phyloP scores from a whole-genome alignment of 2,113 vertebrate genomes.

The Lophochroa leadbeateri region DNA sequence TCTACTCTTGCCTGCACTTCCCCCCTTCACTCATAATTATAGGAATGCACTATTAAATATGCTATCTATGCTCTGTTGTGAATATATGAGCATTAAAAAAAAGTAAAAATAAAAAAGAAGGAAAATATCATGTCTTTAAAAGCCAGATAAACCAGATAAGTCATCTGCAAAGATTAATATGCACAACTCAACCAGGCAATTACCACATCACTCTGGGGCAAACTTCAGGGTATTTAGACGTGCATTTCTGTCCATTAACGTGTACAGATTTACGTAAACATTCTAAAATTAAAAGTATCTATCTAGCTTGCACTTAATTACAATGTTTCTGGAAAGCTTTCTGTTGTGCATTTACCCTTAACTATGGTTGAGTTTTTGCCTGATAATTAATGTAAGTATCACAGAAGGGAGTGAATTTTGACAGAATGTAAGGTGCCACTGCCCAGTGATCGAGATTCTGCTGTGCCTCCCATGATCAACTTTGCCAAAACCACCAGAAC shows the following conservation, averaged over 20 bases:
- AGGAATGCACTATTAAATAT: background rate
- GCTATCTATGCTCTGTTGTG: constrained; percentile 9
- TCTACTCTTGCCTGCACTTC: background rate
- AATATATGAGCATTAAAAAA: constrained; percentile 4
- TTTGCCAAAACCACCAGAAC: background rate
- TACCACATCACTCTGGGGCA: constrained; percentile 14
- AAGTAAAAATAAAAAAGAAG: background rate
- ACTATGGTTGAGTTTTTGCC: background rate
- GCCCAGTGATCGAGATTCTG: background rate
- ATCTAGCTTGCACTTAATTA: constrained; percentile 12
- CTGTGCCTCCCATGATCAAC: background rate
- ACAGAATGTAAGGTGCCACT: background rate
- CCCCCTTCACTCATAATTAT: background rate
- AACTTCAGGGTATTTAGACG: constrained; percentile 14
- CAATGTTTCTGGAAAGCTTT: constrained; percentile 13
- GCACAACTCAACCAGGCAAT: background rate
- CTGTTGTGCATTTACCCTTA: background rate
- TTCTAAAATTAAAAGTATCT: constrained; percentile 14
- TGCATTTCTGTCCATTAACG: constrained; percentile 26
- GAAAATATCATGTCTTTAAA: constrained; percentile 1
- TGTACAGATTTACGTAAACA: background rate
- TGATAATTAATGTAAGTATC: background rate
- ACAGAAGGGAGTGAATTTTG: background rate
- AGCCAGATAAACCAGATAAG: constrained; percentile 48
- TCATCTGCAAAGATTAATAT: constrained; percentile 27